Evolutionary conservation across 2,113 vertebrate species (phyloP), one percentile per base, ranked within the genome.

Genomic region (zebrafish (Danio rerio)): DNA sequence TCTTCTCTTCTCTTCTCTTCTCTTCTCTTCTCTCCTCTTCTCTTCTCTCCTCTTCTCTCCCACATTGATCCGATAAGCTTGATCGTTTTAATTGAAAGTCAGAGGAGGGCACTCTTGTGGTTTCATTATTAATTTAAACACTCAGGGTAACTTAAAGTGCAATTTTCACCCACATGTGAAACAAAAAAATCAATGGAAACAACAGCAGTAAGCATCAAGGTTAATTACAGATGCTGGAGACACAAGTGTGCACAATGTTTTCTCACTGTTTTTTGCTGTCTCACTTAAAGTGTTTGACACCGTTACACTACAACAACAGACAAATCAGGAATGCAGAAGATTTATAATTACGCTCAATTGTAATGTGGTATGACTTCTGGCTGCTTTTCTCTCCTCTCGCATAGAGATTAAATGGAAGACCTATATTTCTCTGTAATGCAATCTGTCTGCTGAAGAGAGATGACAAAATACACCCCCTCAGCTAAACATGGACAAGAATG

Each of bases 41-140:
- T 7, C 55, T 62, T 21, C 49, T 82, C 52, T 12, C 2, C 47
- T 16, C 49, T 8, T 7, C 16, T 40, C 59, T 31, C 59, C 20
- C 18, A 7, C 21, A 45, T 84, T 83, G 81, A 87, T 83, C 74
- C 69, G 80, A 86, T 92, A 92, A 92, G 90, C 93, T 88, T 90
- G 91, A 89, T 82, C 85, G 88, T 92, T 92, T 94, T 94, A 94
- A 94, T 94, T 94, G 94, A 93, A 93, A 93, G 93, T 93, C 92
- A 93, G 92, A 88, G 91, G 92, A 94, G 92, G 92, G 92, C 90
- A 93, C 89, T 92, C 91, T 91, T 91, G 93, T 88, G 92, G 93
- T 94, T 93, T 93, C 92, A 94, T 94, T 93, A 94, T 94, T 94
- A 93, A 94, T 94, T 94, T 93, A 94, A 87, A 93, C 93, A 94